These are phyloP conservation scores for Cygnus buccinator DNA, from an alignment of 2,113 vertebrate species.

Conservation along the genomic window DNA sequence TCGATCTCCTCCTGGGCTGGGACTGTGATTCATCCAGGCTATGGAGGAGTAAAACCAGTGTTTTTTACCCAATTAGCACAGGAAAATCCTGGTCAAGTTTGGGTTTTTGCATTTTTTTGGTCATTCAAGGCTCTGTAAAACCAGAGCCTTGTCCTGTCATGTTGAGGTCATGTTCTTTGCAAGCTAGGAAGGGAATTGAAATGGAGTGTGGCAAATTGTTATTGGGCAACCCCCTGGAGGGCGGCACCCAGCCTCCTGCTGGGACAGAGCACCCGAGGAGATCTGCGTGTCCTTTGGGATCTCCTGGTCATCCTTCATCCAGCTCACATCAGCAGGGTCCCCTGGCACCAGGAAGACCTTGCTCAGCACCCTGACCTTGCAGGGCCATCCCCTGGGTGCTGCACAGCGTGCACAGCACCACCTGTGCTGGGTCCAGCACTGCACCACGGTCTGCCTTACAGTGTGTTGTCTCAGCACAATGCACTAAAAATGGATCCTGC, in stretches of 20 bases:
- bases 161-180: not conserved
- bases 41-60: not conserved
- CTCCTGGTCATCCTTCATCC: not conserved
- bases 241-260: not conserved
- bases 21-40: not conserved
- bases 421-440: not conserved
- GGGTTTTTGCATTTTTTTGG: not conserved
- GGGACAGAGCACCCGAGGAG: not conserved
- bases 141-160: not conserved
- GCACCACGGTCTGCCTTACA: too few species aligned
- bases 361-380: not conserved
- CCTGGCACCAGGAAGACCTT: not conserved
- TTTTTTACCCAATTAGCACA: not conserved
- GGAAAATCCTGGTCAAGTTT: not conserved
- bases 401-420: accelerated
- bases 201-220: not conserved
- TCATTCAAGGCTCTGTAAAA: not conserved
- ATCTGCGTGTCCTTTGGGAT: not conserved
- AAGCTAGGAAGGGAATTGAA: not conserved
- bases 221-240: not conserved
- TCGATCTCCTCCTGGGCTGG: not conserved
- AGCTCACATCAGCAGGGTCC: not conserved
- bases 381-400: not conserved
- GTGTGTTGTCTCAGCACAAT: not conserved
- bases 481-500: not conserved